These are phyloP conservation scores for Ammospiza maritima DNA, from an alignment of 2,797 vertebrate genomes.

Conservation along the genomic window DNA sequence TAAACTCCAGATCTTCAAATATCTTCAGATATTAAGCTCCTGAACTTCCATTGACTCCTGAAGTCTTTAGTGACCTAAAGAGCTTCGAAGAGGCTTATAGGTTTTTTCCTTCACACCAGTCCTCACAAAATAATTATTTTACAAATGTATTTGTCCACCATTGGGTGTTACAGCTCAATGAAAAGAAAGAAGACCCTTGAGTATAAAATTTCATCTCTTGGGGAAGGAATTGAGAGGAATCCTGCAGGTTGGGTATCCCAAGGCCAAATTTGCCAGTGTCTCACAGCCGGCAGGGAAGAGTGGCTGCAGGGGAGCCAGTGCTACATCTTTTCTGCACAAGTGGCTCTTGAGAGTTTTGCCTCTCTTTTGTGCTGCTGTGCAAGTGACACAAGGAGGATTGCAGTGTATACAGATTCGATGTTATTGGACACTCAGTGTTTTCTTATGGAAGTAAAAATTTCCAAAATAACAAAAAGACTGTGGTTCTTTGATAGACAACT, in stretches of 20 bases:
- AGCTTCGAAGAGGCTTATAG: not conserved
- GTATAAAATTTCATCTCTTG: not conserved
- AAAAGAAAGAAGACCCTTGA: not conserved
- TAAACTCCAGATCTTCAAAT: not conserved
- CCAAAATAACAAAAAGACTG: not conserved
- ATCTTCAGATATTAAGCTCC: not conserved
- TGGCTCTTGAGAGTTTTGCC: not conserved
- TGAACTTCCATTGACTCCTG: not conserved
- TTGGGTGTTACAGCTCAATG: fast-evolving
- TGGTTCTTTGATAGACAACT: not conserved
- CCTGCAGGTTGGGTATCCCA: not conserved
- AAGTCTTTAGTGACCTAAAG: not conserved
- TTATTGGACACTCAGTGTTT: slow-evolving; percentile 1
- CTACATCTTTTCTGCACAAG: not conserved
- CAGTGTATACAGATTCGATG: not conserved
- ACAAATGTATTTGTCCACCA: not conserved
- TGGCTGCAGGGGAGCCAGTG: not conserved
- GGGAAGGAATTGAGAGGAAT: not conserved
- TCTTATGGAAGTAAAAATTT: slow-evolving; percentile 36
- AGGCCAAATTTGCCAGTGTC: not conserved
- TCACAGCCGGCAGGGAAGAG: not conserved
- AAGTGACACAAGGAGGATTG: not conserved
- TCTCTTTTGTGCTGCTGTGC: not conserved
- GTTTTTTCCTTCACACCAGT: not conserved
- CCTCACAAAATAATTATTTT: not conserved